Conservation (phyloP, 2,888 invertebrate species). For the Emesis russula region DNA sequence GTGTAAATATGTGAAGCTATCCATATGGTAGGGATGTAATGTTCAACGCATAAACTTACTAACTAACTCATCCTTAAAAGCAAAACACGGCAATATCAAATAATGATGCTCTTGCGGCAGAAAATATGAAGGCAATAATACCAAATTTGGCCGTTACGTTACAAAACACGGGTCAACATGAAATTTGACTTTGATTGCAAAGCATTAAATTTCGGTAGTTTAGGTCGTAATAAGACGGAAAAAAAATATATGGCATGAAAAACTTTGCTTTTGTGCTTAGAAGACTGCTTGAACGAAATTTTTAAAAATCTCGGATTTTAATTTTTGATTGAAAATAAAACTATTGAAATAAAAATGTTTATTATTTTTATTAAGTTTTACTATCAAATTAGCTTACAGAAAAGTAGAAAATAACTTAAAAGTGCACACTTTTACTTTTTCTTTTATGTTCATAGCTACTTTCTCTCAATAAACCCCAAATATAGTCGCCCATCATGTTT, state of each 20-base stretch:
- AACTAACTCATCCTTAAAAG: too few relatives aligned
- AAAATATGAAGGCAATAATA: too few relatives aligned
- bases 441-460: slow-evolving; percentile 70
- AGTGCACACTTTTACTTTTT: slow-evolving; percentile 77
- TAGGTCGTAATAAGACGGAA: slow-evolving; percentile 50
- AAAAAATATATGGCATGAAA: slow-evolving; percentile 45
- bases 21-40: too few relatives aligned
- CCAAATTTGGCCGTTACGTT: too few relatives aligned
- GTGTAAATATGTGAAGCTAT: too few relatives aligned
- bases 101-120: too few relatives aligned
- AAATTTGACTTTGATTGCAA: slow-evolving; percentile 54
- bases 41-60: too few relatives aligned
- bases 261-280: slow-evolving; percentile 50
- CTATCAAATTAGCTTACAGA: slow-evolving; percentile 63
- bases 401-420: slow-evolving; percentile 67
- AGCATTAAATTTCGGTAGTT: slow-evolving; percentile 51
- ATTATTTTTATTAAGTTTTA: slow-evolving; percentile 71
- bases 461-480: slow-evolving; percentile 79
- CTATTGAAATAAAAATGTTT: slow-evolving; percentile 66
- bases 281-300: slow-evolving; percentile 61
- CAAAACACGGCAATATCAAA: too few relatives aligned
- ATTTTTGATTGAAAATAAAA: slow-evolving; percentile 68
- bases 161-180: slow-evolving; percentile 47
- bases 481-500: slow-evolving; percentile 80
- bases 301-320: slow-evolving; percentile 68